Conservation (phyloP, 2,797 vertebrate genomes). For the Nannoperca australis region DNA sequence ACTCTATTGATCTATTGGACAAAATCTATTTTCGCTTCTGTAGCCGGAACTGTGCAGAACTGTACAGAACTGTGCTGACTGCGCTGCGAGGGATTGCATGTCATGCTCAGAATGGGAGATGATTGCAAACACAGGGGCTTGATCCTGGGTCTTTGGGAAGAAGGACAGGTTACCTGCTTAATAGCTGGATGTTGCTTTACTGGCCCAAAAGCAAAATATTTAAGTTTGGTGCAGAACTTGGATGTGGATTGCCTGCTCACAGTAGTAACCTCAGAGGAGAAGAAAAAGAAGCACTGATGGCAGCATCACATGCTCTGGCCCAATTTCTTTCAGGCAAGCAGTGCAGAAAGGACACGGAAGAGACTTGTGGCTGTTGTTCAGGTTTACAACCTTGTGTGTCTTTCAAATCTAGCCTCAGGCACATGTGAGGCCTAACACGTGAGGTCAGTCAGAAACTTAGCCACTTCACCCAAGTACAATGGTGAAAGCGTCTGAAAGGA, state of each 20-base stretch:
- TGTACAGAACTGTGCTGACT: conserved; percentile 62
- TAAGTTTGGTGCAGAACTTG: conserved; percentile 3
- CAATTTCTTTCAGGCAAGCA: conserved; percentile 52
- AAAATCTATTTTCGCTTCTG: conserved; percentile 64
- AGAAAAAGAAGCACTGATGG: conserved; percentile 45
- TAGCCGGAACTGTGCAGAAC: too few species aligned
- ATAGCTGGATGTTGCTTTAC: not conserved
- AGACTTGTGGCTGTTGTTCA: conserved; percentile 52
- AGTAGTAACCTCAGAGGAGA: conserved; percentile 34
- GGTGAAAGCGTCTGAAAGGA: conserved; percentile 25
- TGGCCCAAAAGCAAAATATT: conserved; percentile 19
- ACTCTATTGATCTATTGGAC: conserved; percentile 66
- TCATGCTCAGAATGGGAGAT: conserved; percentile 35
- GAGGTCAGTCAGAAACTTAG: conserved; percentile 36
- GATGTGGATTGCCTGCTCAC: conserved; percentile 6
- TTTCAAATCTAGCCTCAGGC: conserved; percentile 49
- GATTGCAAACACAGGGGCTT: conserved; percentile 24
- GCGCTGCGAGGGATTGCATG: conserved; percentile 52
- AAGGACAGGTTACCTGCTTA: conserved; percentile 35
- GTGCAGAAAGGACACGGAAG: conserved; percentile 48
- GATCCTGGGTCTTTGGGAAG: conserved; percentile 18
- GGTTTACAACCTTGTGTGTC: conserved; percentile 32
- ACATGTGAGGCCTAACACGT: conserved; percentile 32
- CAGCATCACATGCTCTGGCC: conserved; percentile 63
- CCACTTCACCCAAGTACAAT: not conserved